These are phyloP conservation scores for Pharmacophagus antenor DNA, from an alignment of 2,888 invertebrate species.

Conservation along the genomic window DNA sequence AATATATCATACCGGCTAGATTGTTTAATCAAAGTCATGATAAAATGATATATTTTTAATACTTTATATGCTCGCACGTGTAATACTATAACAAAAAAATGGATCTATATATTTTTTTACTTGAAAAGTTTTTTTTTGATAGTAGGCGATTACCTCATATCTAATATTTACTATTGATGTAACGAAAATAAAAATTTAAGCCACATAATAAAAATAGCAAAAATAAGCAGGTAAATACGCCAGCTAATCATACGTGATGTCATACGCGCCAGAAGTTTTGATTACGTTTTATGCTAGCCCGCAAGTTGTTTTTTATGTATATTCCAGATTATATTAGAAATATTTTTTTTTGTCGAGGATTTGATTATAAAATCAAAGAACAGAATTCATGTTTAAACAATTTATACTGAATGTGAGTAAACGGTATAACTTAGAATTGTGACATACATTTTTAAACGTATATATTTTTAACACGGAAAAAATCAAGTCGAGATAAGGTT, in stretches of 20 bases:
- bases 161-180: background rate
- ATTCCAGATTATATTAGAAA: constrained; percentile 6
- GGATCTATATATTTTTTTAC: too few relatives aligned
- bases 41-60: too few relatives aligned
- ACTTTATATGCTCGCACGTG: too few relatives aligned
- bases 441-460: too few relatives aligned
- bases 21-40: too few relatives aligned
- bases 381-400: background rate
- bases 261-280: constrained; percentile 67
- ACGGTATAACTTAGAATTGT: too few relatives aligned
- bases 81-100: too few relatives aligned
- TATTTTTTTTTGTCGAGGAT: background rate
- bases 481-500: too few relatives aligned
- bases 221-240: constrained; percentile 44
- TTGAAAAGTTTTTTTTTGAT: too few relatives aligned
- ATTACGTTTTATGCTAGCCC: constrained; percentile 62
- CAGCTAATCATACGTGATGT: constrained; percentile 54
- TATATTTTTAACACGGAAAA: too few relatives aligned
- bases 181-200: background rate
- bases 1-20: too few relatives aligned
- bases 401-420: background rate
- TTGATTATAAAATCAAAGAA: background rate
- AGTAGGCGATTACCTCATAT: too few relatives aligned
- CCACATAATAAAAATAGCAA: constrained; percentile 49
- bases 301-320: constrained; percentile 56